Evolutionary conservation across 2,888 invertebrate genomes (phyloP), one percentile per base, ranked within the genome.

Genomic region (Ormyrus pomaceus): DNA sequence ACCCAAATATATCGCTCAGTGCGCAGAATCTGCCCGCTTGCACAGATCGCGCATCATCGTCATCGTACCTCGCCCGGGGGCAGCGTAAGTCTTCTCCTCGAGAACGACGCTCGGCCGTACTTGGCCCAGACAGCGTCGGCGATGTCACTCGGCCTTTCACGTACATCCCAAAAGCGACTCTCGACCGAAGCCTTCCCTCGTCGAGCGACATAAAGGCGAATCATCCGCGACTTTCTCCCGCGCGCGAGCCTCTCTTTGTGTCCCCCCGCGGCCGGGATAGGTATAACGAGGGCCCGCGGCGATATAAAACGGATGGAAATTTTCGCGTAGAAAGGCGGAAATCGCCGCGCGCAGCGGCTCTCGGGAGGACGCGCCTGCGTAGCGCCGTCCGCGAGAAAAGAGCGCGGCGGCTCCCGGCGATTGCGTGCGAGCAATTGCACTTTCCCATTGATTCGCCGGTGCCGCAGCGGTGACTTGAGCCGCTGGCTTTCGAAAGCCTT

Each of bases 291-390:
- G 19, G 1, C 45, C 59, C 58, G 19, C 19, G 19, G n/a, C 34
- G 69, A 77, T 69, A 51, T 34, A 34, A 53, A 77, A 11, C 48
- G 78, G 70, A 79, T 77, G 73, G 69, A 80, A 86, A 85, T 86
- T 85, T 85, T 82, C 83, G 85, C 83, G 83, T 85, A 84, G 87
- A 87, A 87, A 87, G 84, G 85, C 87, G 87, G 87, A 87, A 87
- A 84, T 82, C 58, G 55, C 71, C 62, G 19, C n/a, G 19, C 13
- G 13, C 0, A 19, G 19, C 19, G 19, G 19, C 19, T 19, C 34
- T 2, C 3, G 3, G 34, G 34, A 34, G 34, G 34, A 34, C 34
- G 34, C 34, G 4, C 34, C 34, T 34, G 34, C 34, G 34, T 34
- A 34, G 34, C 34, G 34, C 34, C 4, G 34, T 34, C 34, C 34